Percentiles rank a stretch among this genome's conserved stretches.
phyloP scores from a whole-genome alignment of 2,888 invertebrate genomes.

The Conistra vaccinii region DNA sequence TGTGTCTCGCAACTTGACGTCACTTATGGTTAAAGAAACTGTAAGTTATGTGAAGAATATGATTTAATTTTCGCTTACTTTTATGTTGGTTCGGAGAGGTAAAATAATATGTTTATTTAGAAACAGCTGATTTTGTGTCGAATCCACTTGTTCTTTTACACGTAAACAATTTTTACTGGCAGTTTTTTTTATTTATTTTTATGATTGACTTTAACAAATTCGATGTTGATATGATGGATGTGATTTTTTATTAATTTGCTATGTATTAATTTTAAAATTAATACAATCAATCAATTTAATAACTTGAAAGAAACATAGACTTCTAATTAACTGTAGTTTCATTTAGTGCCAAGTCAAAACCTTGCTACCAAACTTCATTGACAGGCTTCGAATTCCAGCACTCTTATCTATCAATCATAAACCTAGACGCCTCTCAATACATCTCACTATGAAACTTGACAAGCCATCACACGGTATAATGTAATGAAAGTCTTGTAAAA shows the following conservation, averaged over 20 bases:
- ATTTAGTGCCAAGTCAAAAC: neutral
- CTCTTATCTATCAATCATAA: neutral
- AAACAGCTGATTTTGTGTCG: neutral
- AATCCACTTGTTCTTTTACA: neutral
- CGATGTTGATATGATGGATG: neutral
- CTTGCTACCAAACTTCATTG: neutral
- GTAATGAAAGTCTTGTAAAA: constrained; percentile 53
- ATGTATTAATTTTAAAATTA: neutral
- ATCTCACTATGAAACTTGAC: constrained; percentile 3
- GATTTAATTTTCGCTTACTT: constrained; percentile 44
- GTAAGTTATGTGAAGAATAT: constrained; percentile 51
- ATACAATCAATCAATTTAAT: neutral
- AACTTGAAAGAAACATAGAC: neutral
- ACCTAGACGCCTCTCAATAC: neutral
- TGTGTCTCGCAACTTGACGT: constrained; percentile 52
- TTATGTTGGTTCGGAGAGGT: constrained; percentile 10
- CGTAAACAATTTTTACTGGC: neutral
- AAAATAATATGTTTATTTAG: neutral
- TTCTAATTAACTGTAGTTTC: neutral
- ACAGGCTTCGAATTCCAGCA: neutral
- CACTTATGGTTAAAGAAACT: constrained; percentile 60
- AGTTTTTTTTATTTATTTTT: neutral
- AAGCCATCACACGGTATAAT: constrained; percentile 29
- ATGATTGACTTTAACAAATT: neutral
- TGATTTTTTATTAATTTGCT: neutral